Base-by-base conservation (phyloP, 2,888 invertebrate species). In the Microctonus aethiopoides region DNA sequence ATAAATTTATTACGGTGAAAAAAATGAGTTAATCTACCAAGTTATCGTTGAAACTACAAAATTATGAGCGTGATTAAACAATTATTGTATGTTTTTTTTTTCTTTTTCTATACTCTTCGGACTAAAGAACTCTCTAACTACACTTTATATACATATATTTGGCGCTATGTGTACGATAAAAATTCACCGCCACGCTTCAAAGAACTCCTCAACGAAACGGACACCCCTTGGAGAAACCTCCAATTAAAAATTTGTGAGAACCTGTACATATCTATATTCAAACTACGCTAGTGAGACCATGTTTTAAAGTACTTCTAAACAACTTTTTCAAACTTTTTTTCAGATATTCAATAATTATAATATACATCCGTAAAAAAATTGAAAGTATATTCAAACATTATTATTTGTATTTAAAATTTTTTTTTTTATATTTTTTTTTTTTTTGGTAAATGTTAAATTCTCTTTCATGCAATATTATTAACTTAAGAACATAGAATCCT, bases 91-190 rank as follows among this genome's bases (percentile, higher is more conserved):
- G 7, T 29, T 29, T 5, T 3, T 29, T 29, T 29, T 29, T 29
- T 29, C 29, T 3, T 7, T 29, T 29, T 7, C 5, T 29, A 3
- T 29, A 29, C 7, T n/a, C n/a, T n/a, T n/a, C n/a, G n/a, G n/a
- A n/a, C n/a, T n/a, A n/a, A n/a, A n/a, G n/a, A n/a, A n/a, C n/a
- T n/a, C n/a, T n/a, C n/a, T n/a, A n/a, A n/a, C n/a, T n/a, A n/a
- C n/a, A n/a, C n/a, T 36, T 16, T 46, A 7, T 46, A n/a, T n/a
- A 46, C 39, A 62, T 63, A 65, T 83, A 84, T 81, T 82, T 81
- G 79, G 83, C 80, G 79, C 76, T 75, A 62, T 62, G 67, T 67
- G 60, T 34, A 41, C 46, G 57, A 52, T 72, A 62, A 61, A 69
- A 69, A 41, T 71, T 41, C 56, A 36, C 52, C 13, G 69, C 59